Conservation (phyloP, 2,797 vertebrate genomes). For the Sebastes minor region DNA sequence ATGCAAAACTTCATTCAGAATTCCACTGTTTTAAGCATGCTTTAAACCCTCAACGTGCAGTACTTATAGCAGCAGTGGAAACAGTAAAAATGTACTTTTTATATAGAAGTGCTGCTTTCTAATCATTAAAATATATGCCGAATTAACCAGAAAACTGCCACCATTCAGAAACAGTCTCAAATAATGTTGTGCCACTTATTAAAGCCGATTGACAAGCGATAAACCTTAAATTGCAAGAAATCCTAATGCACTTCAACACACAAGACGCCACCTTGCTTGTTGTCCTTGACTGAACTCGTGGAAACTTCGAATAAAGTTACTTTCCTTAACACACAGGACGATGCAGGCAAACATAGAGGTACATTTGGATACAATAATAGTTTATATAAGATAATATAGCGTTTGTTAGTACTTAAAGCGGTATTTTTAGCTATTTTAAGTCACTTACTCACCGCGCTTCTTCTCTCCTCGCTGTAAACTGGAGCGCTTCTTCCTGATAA, state of each 20-base stretch:
- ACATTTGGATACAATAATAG: rapidly evolving
- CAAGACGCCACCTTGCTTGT: slow-evolving; percentile 8
- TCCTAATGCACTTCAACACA: neutral
- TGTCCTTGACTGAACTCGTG: slow-evolving; percentile 63
- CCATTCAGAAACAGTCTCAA: rapidly evolving
- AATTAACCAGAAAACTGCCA: neutral
- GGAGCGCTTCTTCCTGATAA: slow-evolving; percentile 57
- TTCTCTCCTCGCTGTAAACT: neutral
- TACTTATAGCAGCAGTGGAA: neutral
- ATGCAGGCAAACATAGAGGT: rapidly evolving
- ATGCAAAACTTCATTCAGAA: neutral
- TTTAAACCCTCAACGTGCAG: neutral
- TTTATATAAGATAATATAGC: rapidly evolving
- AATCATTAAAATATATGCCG: neutral
- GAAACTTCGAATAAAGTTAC: slow-evolving; percentile 46
- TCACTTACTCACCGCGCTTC: neutral
- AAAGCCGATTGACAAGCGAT: rapidly evolving
- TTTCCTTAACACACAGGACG: neutral
- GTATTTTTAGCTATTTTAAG: neutral
- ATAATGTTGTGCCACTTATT: rapidly evolving
- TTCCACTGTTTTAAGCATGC: neutral
- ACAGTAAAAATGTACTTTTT: neutral
- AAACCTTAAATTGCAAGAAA: neutral
- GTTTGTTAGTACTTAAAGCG: rapidly evolving
- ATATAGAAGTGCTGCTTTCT: neutral